Conservation (phyloP, 1,140 invertebrate species). For the Phymastichus coffea region DNA sequence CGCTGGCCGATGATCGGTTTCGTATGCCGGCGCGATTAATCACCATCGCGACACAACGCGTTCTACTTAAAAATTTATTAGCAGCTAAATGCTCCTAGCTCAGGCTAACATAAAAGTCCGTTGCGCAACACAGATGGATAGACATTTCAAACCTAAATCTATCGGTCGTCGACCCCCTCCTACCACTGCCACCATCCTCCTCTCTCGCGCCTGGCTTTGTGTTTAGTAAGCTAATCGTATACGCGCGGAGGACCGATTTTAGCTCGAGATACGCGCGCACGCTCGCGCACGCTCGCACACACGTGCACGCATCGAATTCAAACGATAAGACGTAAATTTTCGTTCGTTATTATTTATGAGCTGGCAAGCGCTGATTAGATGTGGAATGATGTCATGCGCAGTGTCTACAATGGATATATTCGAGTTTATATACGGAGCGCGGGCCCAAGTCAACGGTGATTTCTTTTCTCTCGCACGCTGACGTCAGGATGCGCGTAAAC, state of each 20-base stretch:
- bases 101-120: neutral
- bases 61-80: conserved; percentile 13
- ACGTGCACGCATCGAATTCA: conserved; percentile 26
- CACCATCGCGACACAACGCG: conserved; percentile 22
- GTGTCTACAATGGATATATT: no score
- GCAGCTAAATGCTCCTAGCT: neutral
- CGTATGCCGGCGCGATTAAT: no score
- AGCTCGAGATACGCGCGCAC: conserved; percentile 39
- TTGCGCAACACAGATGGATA: neutral
- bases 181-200: no score
- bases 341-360: no score
- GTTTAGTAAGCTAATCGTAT: conserved; percentile 42
- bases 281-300: conserved; percentile 14
- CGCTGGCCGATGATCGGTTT: no score
- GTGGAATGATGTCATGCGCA: conserved; percentile 19
- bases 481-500: conserved; percentile 25
- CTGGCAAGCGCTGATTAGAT: no score
- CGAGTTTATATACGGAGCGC: neutral
- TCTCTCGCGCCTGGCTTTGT: conserved; percentile 30
- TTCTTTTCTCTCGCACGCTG: neutral
- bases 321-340: no score
- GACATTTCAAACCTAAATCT: conserved; percentile 11
- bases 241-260: conserved; percentile 44
- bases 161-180: conserved; percentile 15
- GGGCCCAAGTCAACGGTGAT: conserved; percentile 15